phyloP scores from a whole-genome alignment of 1,140 invertebrate species.

The Trachelipus rathkii region DNA sequence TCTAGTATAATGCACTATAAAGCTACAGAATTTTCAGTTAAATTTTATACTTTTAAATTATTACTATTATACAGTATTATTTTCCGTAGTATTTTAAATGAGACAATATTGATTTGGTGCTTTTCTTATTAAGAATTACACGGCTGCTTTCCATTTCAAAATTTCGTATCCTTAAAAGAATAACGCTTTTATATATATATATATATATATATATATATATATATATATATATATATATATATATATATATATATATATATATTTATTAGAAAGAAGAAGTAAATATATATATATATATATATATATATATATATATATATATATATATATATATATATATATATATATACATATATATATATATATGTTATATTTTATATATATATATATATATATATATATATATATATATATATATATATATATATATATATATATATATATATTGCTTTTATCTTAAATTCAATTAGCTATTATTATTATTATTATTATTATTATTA shows the following conservation, averaged over 20 bases:
- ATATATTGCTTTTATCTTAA: too few relatives aligned
- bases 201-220: conserved; percentile 17
- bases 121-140: background rate
- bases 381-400: background rate
- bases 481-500: too few relatives aligned
- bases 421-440: conserved; percentile 2
- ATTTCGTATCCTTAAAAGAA: background rate
- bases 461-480: too few relatives aligned
- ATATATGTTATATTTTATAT: too few relatives aligned
- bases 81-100: too few relatives aligned
- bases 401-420: conserved; percentile 1
- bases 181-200: background rate
- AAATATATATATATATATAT: background rate
- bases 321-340: background rate
- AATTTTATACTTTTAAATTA: too few relatives aligned
- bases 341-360: conserved; percentile 1
- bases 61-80: too few relatives aligned
- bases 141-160: background rate
- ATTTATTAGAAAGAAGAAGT: too few relatives aligned
- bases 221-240: background rate
- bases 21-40: too few relatives aligned
- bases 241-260: background rate
- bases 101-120: too few relatives aligned
- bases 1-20: too few relatives aligned
- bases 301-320: conserved; percentile 11